Base-by-base conservation (phyloP, 2,888 invertebrate species). In the Yponomeuta sedellus region DNA sequence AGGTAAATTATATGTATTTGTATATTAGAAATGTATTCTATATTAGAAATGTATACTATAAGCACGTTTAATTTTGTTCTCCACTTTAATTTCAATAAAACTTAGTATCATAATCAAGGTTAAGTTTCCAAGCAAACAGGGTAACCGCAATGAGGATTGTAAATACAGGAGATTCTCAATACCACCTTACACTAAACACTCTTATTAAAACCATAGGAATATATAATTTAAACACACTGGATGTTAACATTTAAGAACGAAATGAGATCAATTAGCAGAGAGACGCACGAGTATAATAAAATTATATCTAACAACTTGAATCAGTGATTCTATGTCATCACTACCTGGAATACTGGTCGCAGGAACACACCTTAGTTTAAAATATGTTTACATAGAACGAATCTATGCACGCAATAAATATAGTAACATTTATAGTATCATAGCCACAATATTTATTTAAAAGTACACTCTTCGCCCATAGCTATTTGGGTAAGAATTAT, bases 231-330 rank as follows among this genome's bases (percentile, higher is more conserved):
- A 59, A 59, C 59, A 59, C 59, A 59, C 59, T 59, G 22, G 59
- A 20, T 59, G 20, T 20, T 12, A 22, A 22, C 12, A 59, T 59
- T 12, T 59, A 59, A 59, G 20, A n/a, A 20, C 20, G 25, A 59
- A 59, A 59, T 59, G 59, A 59, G 59, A 59, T 59, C 59, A 59
- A 19, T 59, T 59, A 22, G 20, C 12, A 59, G 20, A 59, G 59
- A 59, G 20, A 59, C 25, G 25, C 59, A 59, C 16, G 20, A 59
- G 20, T 52, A 25, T 59, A 59, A 34, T 34, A 34, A 34, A 34
- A 52, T 16, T 52, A 52, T 52, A 16, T 52, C 44, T 52, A 52
- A 34, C 1, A 34, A 34, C 59, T 19, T 59, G 11, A 20, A 59
- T 19, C 20, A 59, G 19, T 12, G 59, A 59, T 11, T 6, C 59